phyloP scores from a whole-genome alignment of 2,113 vertebrate species.

The Vidua chalybeata region DNA sequence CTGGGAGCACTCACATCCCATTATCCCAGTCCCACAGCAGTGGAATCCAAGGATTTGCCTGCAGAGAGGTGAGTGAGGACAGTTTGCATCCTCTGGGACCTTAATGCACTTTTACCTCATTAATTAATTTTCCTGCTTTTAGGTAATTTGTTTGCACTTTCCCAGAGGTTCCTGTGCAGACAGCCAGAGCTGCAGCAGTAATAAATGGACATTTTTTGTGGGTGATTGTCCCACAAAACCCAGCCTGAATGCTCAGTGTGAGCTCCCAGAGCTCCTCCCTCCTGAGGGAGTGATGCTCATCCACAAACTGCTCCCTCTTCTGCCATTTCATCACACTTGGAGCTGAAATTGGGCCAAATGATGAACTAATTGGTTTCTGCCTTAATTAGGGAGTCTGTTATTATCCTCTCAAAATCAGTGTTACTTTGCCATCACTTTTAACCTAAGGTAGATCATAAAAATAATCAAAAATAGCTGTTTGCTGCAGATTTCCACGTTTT shows the following conservation, averaged over 20 bases:
- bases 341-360: neutral
- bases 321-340: neutral
- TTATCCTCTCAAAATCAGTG: slow-evolving; percentile 29
- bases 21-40: neutral
- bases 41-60: neutral
- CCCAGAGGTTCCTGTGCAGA: neutral
- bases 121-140: neutral
- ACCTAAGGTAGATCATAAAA: neutral
- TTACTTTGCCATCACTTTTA: neutral
- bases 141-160: neutral
- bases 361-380: neutral
- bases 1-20: neutral
- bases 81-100: neutral
- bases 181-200: neutral
- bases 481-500: neutral
- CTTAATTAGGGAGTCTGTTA: neutral
- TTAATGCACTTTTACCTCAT: neutral
- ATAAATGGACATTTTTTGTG: fast-evolving
- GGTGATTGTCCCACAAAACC: neutral
- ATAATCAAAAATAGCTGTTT: neutral
- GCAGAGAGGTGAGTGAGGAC: neutral
- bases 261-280: neutral
- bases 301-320: neutral
- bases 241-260: fast-evolving
- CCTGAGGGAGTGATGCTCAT: neutral